Conservation (phyloP, 1,140 invertebrate genomes). For the Drosophila ohnishii region DNA sequence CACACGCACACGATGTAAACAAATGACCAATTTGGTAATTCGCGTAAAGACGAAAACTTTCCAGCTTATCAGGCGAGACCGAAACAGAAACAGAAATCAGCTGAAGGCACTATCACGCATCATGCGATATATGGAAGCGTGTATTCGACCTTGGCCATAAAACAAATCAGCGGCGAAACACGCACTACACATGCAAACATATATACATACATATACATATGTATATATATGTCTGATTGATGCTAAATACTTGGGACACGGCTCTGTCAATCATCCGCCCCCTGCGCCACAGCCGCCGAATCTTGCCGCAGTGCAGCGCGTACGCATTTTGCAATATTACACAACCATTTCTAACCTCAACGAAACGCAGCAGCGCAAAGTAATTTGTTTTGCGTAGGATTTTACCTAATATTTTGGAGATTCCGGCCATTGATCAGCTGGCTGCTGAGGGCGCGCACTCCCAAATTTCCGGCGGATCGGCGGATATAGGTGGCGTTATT, state of each 20-base stretch:
- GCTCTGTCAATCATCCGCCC: conserved; percentile 33
- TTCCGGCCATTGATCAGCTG: conserved; percentile 47
- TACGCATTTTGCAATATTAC: conserved; percentile 75
- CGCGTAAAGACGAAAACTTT: conserved; percentile 13
- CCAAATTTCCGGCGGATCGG: conserved; percentile 37
- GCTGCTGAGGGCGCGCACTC: conserved; percentile 59
- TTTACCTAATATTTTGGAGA: conserved; percentile 66
- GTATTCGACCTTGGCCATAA: conserved; percentile 51
- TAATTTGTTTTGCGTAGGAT: neutral
- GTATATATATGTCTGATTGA: conserved; percentile 10
- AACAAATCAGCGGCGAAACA: conserved; percentile 38
- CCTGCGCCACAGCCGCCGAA: neutral
- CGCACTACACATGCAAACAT: conserved; percentile 32
- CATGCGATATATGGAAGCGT: conserved; percentile 48
- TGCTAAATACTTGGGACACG: conserved; percentile 41
- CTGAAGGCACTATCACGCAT: conserved; percentile 60
- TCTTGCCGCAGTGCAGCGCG: conserved; percentile 35
- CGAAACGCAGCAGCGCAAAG: conserved; percentile 7
- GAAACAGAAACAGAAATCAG: conserved; percentile 19
- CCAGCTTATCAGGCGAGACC: conserved; percentile 55
- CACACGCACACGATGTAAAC: conserved; percentile 58
- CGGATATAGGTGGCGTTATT: conserved; percentile 25
- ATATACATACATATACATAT: neutral
- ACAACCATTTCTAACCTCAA: conserved; percentile 81
- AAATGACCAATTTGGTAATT: conserved; percentile 27